Percentiles rank a stretch among this genome's conserved stretches.
Evolutionary conservation across 1,140 invertebrate species (phyloP).

Genomic region (Megathymus violae): DNA sequence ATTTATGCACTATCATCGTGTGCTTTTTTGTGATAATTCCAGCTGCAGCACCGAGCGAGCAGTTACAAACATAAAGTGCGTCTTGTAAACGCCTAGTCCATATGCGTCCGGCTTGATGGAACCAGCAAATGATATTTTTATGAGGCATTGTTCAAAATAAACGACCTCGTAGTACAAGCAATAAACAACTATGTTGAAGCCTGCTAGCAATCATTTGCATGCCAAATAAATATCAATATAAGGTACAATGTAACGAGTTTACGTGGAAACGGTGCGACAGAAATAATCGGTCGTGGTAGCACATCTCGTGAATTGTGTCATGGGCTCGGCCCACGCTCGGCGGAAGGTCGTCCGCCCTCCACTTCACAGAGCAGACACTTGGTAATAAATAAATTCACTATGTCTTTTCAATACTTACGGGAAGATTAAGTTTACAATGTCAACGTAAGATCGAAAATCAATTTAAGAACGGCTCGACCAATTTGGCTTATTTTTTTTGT

Average conservation of each 20-base stretch:
- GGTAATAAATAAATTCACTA: not conserved
- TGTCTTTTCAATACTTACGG: not conserved
- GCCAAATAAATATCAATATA: conserved; percentile 5
- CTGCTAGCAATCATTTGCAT: not conserved
- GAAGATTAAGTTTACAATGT: not conserved
- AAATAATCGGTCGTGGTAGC: conserved; percentile 64
- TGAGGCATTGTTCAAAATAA: conserved; percentile 17
- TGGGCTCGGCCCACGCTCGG: conserved; percentile 73
- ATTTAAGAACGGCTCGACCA: too few species aligned
- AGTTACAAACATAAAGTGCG: not conserved
- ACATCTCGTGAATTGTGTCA: conserved; percentile 77
- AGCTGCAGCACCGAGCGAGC: not conserved
- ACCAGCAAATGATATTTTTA: conserved; percentile 20
- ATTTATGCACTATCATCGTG: too few species aligned
- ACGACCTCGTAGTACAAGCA: conserved; percentile 3
- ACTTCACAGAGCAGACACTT: conserved; percentile 40
- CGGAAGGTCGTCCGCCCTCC: conserved; percentile 71
- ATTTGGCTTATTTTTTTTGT: too few species aligned
- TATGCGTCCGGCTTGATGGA: conserved; percentile 13
- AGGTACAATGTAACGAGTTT: conserved; percentile 18
- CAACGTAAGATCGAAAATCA: too few species aligned
- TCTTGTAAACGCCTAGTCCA: conserved; percentile 10
- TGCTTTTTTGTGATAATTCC: not conserved
- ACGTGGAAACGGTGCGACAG: conserved; percentile 59
- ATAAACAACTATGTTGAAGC: conserved; percentile 1